A percentile compares a stretch with the other conserved stretches of the same genome.
Conservation (phyloP, 2,797 vertebrate species). For the Phoebastria nigripes region DNA sequence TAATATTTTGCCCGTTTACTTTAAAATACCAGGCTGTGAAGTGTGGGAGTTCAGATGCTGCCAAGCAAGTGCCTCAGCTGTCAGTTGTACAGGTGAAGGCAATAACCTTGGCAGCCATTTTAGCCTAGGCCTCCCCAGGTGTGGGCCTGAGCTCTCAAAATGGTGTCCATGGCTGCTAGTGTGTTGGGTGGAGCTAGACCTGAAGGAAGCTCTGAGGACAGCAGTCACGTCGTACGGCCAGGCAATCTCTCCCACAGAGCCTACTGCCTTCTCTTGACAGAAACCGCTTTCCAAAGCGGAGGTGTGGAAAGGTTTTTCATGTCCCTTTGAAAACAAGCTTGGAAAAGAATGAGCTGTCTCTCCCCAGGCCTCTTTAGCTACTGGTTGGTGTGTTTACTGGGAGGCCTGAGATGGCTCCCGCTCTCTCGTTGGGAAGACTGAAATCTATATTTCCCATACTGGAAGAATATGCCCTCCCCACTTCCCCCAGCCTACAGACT, state of each 20-base stretch:
- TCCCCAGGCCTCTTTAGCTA: not conserved
- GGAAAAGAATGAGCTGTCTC: not conserved
- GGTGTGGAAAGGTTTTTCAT: not conserved
- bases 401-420: not conserved
- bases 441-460: not conserved
- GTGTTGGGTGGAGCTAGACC: rapidly evolving
- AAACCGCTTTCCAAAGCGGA: not conserved
- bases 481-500: not conserved
- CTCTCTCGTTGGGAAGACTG: not conserved
- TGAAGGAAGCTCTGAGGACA: not conserved
- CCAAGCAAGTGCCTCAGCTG: not conserved
- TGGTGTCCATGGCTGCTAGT: rapidly evolving
- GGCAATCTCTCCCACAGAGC: not conserved
- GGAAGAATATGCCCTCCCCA: not conserved
- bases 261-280: not conserved
- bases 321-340: not conserved
- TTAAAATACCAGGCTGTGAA: not conserved
- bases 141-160: rapidly evolving
- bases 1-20: not conserved
- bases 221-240: rapidly evolving
- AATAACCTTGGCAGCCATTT: not conserved
- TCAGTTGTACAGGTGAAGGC: not conserved
- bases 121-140: rapidly evolving
- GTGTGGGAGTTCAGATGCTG: not conserved
- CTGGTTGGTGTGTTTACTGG: not conserved